Base-by-base conservation (phyloP, 2,797 vertebrate species). In the Zalophus californianus region DNA sequence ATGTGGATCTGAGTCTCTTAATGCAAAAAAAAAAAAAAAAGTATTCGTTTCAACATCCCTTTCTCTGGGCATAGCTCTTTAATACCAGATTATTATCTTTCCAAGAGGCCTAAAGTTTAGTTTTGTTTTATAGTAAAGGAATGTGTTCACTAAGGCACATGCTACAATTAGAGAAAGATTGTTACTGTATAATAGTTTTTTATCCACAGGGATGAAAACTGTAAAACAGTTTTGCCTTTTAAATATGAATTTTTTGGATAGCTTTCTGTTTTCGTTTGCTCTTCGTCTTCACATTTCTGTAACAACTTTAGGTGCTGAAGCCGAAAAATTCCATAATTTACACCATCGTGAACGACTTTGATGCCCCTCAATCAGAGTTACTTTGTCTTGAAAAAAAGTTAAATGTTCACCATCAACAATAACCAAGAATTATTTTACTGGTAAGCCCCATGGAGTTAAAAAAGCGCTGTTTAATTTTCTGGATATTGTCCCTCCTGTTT, bases 401-500 rank as follows among this genome's bases (percentile, higher is more conserved):
- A 73, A 94, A n/a, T 21, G 60, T 92, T 95, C 1, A 7, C 29
- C 62, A 92, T 64, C 4, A 13, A 0, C 16, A 91, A 6, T 50
- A 91, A 6, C 1, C 0, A 72, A 64, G 32, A 86, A 38, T 64
- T 88, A 95, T 68, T 52, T 44, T 60, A 20, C 0, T 20, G 2
- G 21, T 35, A 97, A 96, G 78, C 2, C 16, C 2, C 3, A 64
- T 3, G 29, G 64, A 92, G 41, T 29, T 79, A 18, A 41, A 95
- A 88, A 88, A 90, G 56, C 50, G 0, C 8, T n/a, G 11, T 87
- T 90, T 90, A 94, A 75, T 92, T 80, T 92, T 21, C 48, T 87
- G 32, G 6, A 44, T 95, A 38, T 50, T 91, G 48, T 93, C 50
- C 92, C 89, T 88, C 29, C 41, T 54, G 58, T 88, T 93, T 95